Percentiles rank a stretch among this genome's conserved stretches.
Conservation (phyloP, 1,140 invertebrate genomes). For the Drosophila obscura region DNA sequence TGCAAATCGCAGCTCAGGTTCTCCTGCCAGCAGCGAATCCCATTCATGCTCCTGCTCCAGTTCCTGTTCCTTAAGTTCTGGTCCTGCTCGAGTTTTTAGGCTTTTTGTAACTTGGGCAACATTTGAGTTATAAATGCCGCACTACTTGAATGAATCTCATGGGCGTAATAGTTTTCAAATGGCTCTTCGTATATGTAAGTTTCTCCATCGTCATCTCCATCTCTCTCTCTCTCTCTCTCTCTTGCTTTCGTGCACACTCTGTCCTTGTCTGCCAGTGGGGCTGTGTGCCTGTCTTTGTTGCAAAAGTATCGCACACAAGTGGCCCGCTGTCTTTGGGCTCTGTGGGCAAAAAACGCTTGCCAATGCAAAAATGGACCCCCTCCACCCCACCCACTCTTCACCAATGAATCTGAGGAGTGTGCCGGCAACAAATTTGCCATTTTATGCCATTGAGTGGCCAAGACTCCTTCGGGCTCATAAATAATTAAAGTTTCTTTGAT, state of each 20-base stretch:
- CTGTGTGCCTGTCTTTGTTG: slow-evolving; percentile 42
- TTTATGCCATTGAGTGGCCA: slow-evolving; percentile 61
- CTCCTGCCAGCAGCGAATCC: no score
- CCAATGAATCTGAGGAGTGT: slow-evolving; percentile 22
- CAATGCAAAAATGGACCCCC: slow-evolving; percentile 46
- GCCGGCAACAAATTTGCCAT: slow-evolving; percentile 58
- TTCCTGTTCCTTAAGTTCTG: neutral
- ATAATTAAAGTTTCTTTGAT: slow-evolving; percentile 37
- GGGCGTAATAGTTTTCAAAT: slow-evolving; percentile 81
- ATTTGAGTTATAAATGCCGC: slow-evolving; percentile 80
- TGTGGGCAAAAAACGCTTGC: slow-evolving; percentile 35
- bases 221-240: no score
- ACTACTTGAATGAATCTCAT: slow-evolving; percentile 79
- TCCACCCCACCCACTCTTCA: neutral
- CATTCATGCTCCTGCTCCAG: slow-evolving; percentile 10
- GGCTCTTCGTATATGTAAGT: slow-evolving; percentile 58
- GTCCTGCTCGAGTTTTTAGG: slow-evolving; percentile 36
- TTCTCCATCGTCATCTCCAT: neutral
- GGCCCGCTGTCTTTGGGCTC: slow-evolving; percentile 13
- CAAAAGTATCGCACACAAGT: slow-evolving; percentile 62
- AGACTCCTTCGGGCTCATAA: slow-evolving; percentile 22
- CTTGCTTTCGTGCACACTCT: neutral
- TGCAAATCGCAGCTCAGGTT: slow-evolving; percentile 21
- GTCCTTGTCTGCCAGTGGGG: neutral
- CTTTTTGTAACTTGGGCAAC: slow-evolving; percentile 50